Percentiles rank a stretch among this genome's conserved stretches.
phyloP scores from a whole-genome alignment of 2,113 vertebrate species.

The Coreoperca whiteheadi region DNA sequence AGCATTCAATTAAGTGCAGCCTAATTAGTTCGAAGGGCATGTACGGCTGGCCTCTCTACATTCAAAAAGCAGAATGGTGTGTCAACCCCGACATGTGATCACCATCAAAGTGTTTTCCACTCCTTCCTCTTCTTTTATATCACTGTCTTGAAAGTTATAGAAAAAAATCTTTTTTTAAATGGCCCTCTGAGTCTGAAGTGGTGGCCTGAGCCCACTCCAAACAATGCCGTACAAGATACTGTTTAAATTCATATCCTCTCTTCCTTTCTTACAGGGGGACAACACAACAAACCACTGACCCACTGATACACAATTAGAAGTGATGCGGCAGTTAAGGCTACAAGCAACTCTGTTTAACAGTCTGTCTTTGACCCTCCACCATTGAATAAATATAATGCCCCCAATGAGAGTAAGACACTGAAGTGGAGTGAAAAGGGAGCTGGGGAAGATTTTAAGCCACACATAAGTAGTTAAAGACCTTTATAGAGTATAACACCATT shows the following conservation, averaged over 20 bases:
- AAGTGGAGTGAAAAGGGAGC: conserved; percentile 81
- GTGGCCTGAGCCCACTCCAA: conserved; percentile 80
- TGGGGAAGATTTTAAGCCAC: conserved; percentile 86
- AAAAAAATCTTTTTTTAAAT: conserved; percentile 73
- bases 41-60: conserved; percentile 55
- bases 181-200: conserved; percentile 82
- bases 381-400: conserved; percentile 87
- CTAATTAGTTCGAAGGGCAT: conserved; percentile 75
- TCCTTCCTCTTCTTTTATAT: conserved; percentile 80
- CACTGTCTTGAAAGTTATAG: conserved; percentile 76
- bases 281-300: conserved; percentile 86
- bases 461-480: conserved; percentile 90
- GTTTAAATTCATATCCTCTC: conserved; percentile 88
- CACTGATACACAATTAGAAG: conserved; percentile 87
- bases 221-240: conserved; percentile 87
- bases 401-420: conserved; percentile 83
- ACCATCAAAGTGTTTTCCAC: conserved; percentile 78
- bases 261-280: conserved; percentile 81
- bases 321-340: conserved; percentile 87
- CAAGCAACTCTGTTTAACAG: conserved; percentile 86
- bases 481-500: conserved; percentile 89
- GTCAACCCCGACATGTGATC: conserved; percentile 78
- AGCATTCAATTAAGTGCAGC: conserved; percentile 66
- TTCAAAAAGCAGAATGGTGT: conserved; percentile 67
- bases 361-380: conserved; percentile 85